Percentiles rank a stretch among this genome's conserved stretches.
phyloP scores from a whole-genome alignment of 2,797 vertebrate species.

The Anabas testudineus region DNA sequence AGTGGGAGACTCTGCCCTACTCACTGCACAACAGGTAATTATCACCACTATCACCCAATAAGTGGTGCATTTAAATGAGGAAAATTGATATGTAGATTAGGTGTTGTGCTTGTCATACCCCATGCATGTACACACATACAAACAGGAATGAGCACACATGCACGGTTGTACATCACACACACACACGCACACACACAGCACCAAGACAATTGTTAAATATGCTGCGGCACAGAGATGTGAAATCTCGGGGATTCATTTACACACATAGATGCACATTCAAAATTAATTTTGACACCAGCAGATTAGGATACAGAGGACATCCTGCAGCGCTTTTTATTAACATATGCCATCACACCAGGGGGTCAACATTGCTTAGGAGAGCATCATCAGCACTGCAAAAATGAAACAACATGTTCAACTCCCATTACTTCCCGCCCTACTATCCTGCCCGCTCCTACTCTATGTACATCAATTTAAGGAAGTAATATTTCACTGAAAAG shows the following conservation, averaged over 20 bases:
- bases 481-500: slow-evolving; percentile 28
- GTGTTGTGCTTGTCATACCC: slow-evolving; percentile 37
- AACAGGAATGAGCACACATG: slow-evolving; percentile 25
- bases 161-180: slow-evolving; percentile 15
- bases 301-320: slow-evolving; percentile 71
- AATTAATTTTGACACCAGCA: slow-evolving; percentile 62
- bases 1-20: slow-evolving; percentile 63
- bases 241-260: slow-evolving; percentile 31
- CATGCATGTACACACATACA: slow-evolving; percentile 27
- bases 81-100: slow-evolving; percentile 79
- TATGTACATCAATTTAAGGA: slow-evolving; percentile 41
- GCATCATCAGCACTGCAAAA: slow-evolving; percentile 60
- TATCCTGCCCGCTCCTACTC: slow-evolving; percentile 24
- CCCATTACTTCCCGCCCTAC: slow-evolving; percentile 44
- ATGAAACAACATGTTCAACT: slow-evolving; percentile 58
- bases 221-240: slow-evolving; percentile 30
- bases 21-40: slow-evolving; percentile 75
- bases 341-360: slow-evolving; percentile 70
- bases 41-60: slow-evolving; percentile 69
- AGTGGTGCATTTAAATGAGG: slow-evolving; percentile 74
- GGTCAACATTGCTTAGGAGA: slow-evolving; percentile 65
- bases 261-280: slow-evolving; percentile 12
- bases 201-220: slow-evolving; percentile 27
- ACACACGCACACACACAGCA: slow-evolving; percentile 23
- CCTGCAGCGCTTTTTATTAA: slow-evolving; percentile 77